These are phyloP conservation scores for Drosophila triauraria DNA, from an alignment of 1,140 invertebrate genomes.

Conservation along the genomic window DNA sequence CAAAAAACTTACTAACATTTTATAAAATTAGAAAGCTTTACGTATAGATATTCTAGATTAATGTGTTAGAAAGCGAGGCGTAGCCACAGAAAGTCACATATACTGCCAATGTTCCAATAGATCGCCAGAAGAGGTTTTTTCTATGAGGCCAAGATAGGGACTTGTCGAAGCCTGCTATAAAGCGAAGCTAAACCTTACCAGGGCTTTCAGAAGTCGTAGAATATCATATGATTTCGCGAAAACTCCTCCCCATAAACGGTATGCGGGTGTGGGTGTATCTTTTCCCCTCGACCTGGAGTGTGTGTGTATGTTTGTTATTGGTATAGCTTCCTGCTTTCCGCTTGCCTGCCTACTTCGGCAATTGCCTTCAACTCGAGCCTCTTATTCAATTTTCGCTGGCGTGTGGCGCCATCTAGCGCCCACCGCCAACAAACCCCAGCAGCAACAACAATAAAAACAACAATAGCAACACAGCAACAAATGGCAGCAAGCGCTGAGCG, in stretches of 20 bases:
- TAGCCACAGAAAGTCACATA: too few species aligned
- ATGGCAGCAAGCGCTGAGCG: conserved; percentile 55
- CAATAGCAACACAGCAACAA: conserved; percentile 27
- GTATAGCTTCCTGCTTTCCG: conserved; percentile 73
- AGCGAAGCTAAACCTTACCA: too few species aligned
- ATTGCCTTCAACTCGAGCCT: conserved; percentile 62
- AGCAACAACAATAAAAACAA: conserved; percentile 24
- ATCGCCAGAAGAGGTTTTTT: neutral
- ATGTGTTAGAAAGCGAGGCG: neutral
- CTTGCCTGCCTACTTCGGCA: conserved; percentile 51
- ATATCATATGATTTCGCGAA: neutral
- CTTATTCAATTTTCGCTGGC: conserved; percentile 79
- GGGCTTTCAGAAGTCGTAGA: neutral
- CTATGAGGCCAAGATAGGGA: too few species aligned
- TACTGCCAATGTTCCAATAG: too few species aligned
- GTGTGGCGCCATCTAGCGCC: conserved; percentile 79
- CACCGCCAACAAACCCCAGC: conserved; percentile 38
- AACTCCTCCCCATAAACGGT: neutral
- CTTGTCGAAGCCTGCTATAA: too few species aligned
- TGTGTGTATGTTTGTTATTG: conserved; percentile 55
- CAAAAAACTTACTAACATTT: neutral
- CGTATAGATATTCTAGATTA: neutral
- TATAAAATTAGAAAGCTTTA: neutral
- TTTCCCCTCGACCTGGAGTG: conserved; percentile 5
- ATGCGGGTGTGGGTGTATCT: conserved; percentile 34